Percentiles rank a stretch among this genome's conserved stretches.
Evolutionary conservation across 1,140 invertebrate species (phyloP).

Genomic region (Drosophila mayri): DNA sequence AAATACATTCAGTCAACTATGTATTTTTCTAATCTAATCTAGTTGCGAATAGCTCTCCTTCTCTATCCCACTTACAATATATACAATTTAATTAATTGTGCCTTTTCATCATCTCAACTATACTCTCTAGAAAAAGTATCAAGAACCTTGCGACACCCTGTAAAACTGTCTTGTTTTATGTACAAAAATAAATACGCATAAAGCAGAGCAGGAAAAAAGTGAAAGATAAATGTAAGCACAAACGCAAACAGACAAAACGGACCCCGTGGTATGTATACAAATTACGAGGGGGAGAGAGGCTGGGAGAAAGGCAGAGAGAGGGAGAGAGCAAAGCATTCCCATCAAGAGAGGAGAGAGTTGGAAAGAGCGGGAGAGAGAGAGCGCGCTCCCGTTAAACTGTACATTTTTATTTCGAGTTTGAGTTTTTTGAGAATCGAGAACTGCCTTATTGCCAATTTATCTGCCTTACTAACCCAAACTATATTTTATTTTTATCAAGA

Average conservation of each 20-base stretch:
- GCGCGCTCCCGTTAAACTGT: conserved; percentile 67
- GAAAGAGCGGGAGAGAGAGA: conserved; percentile 12
- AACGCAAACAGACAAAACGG: conserved; percentile 55
- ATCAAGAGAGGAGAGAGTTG: conserved; percentile 2
- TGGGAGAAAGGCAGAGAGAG: conserved; percentile 18
- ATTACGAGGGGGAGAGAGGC: conserved; percentile 37
- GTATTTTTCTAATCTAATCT: conserved; percentile 13
- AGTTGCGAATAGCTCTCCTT: not conserved
- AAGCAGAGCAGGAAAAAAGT: conserved; percentile 64
- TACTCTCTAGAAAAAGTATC: conserved; percentile 5
- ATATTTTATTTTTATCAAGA: conserved; percentile 69
- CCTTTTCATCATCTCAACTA: not conserved
- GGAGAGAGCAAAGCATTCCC: conserved; percentile 15
- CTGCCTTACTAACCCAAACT: conserved; percentile 49
- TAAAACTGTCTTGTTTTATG: conserved; percentile 74
- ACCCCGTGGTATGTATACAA: conserved; percentile 55
- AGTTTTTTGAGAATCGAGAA: conserved; percentile 53
- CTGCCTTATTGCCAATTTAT: conserved; percentile 73
- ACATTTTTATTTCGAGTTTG: conserved; percentile 76
- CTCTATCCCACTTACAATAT: conserved; percentile 1
- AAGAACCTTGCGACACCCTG: conserved; percentile 56
- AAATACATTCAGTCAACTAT: not conserved
- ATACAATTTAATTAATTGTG: conserved; percentile 13
- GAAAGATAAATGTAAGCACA: conserved; percentile 79
- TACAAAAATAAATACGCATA: conserved; percentile 81